Evolutionary conservation across 2,113 vertebrate genomes (phyloP).

Genomic region (Muscicapa adusta): DNA sequence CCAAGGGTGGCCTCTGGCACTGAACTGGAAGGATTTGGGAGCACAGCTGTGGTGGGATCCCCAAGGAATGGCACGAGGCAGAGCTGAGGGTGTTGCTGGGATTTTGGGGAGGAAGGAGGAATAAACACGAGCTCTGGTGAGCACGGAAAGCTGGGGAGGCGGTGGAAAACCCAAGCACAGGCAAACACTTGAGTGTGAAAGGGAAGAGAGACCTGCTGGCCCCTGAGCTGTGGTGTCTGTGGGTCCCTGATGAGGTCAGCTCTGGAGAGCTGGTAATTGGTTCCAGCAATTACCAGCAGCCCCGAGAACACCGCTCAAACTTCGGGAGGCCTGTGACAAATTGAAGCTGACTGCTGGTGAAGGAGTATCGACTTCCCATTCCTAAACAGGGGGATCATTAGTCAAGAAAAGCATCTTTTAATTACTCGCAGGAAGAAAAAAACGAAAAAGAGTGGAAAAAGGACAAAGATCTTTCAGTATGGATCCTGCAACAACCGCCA

Average conservation of each 20-base stretch:
- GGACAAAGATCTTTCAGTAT: constrained; percentile 74
- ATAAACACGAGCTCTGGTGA: background rate
- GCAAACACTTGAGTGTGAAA: background rate
- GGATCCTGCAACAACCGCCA: constrained; percentile 74
- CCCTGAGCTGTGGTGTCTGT: background rate
- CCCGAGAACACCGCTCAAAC: constrained; percentile 63
- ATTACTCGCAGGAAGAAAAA: constrained; percentile 80
- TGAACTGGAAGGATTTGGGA: background rate
- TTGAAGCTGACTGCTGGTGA: constrained; percentile 82
- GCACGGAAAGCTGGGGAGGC: background rate
- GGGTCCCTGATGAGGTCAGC: constrained; percentile 62
- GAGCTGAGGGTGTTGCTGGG: background rate
- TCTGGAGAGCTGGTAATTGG: constrained; percentile 65
- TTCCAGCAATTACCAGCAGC: constrained; percentile 70
- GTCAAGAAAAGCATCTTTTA: constrained; percentile 95
- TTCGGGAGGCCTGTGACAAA: constrained; percentile 81
- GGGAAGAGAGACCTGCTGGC: constrained; percentile 4
- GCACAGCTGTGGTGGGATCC: background rate
- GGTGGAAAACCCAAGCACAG: rapidly evolving
- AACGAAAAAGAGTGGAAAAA: background rate
- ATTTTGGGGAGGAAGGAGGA: background rate
- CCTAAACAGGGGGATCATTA: constrained; percentile 85
- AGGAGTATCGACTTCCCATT: constrained; percentile 88
- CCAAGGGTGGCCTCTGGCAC: background rate
- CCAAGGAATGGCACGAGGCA: background rate